Evolutionary conservation across 2,797 vertebrate genomes (phyloP), one percentile per base, ranked within the genome.

Genomic region (Neosilurus mollespiculum): DNA sequence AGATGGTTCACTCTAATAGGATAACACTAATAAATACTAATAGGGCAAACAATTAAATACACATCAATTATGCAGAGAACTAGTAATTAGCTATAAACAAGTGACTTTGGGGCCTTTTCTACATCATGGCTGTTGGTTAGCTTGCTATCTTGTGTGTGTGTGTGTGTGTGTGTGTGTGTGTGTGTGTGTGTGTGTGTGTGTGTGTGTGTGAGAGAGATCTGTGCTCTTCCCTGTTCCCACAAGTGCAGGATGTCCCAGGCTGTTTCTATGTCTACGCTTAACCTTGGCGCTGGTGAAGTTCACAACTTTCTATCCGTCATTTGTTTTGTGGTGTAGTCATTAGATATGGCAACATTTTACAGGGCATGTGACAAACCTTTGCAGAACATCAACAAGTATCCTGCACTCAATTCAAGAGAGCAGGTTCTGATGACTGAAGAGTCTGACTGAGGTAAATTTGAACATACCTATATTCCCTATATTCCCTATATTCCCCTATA

Each of bases 161-260:
- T n/a, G 20, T 61, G 9, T 61, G 22, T 61, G 59, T 61, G 22
- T 61, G 59, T n/a, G 22, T 61, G 22, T 71, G 43, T 49, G 67
- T 70, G 67, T 51, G 49, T 22, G 18, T 53, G 43, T 51, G 20
- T 51, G 43, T 71, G 43, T 71, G 37, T 70, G 37, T 70, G 67
- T 49, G 69, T 53, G 69, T 53, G 69, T 53, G 70, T 53, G 49
- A 73, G 76, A 62, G 73, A 22, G 65, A 24, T 34, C 59, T 69
- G 30, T 80, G 54, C 51, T 81, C 75, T 81, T 62, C 22, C 77
- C 20, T 80, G 22, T 87, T 86, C 81, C 83, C 59, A 87, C 58
- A 77, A 77, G 81, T 62, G 30, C 84, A 86, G 86, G 86, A 88
- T 88, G 81, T 88, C 82, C 77, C 12, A 66, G 20, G 61, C 81